Evolutionary conservation across 2,113 vertebrate species (phyloP).

Genomic region (Echinops telfairi): DNA sequence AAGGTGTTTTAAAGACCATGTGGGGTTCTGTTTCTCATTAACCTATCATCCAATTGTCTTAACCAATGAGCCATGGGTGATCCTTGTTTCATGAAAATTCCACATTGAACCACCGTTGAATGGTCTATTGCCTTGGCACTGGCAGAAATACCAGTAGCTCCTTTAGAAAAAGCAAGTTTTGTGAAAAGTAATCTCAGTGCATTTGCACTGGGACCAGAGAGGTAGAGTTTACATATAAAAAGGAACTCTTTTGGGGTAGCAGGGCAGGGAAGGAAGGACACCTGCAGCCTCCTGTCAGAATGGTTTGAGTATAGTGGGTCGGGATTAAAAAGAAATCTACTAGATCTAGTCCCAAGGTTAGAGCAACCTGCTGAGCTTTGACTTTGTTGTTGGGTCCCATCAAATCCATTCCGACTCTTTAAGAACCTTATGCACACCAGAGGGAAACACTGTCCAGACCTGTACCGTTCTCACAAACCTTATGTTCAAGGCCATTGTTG

Average conservation of each 20-base stretch:
- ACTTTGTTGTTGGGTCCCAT: neutral
- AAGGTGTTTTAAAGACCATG: neutral
- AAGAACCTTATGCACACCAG: no score
- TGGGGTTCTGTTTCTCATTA: conserved; percentile 10
- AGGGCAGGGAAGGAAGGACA: neutral
- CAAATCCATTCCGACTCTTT: no score
- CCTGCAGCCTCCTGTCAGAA: neutral
- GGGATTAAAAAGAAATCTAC: neutral
- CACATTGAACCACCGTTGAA: neutral
- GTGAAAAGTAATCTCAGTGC: conserved; percentile 2
- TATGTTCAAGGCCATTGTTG: no score
- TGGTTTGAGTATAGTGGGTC: neutral
- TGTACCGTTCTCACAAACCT: no score
- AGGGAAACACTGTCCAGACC: no score
- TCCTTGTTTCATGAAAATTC: conserved; percentile 38
- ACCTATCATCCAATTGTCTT: neutral
- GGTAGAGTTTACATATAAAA: neutral
- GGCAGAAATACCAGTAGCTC: conserved; percentile 1
- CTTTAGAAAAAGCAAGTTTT: conserved; percentile 39
- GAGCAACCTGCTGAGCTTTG: no score
- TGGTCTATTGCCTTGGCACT: no score
- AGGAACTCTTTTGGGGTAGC: neutral
- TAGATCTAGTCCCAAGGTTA: no score
- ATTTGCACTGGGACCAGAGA: neutral
- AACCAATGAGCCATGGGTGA: neutral